Conservation (phyloP, 2,113 vertebrate species). For the Egretta garzetta region DNA sequence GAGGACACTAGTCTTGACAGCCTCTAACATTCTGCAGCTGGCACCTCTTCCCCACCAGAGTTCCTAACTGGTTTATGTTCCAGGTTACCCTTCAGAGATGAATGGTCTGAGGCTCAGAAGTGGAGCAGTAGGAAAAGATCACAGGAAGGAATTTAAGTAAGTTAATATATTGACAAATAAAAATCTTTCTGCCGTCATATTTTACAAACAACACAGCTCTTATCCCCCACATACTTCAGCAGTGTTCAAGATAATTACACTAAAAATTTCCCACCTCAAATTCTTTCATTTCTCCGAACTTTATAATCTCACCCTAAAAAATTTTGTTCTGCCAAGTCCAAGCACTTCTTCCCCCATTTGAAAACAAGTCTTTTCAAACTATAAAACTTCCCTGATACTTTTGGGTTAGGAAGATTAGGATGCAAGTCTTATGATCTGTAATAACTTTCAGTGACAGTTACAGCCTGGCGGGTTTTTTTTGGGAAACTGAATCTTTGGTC, state of each 20-base stretch:
- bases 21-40: not conserved
- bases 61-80: not conserved
- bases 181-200: not conserved
- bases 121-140: not conserved
- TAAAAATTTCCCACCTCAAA: not conserved
- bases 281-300: not conserved
- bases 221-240: not conserved
- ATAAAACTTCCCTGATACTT: not conserved
- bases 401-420: not conserved
- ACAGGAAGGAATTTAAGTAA: not conserved
- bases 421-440: not conserved
- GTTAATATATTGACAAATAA: not conserved
- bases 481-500: not conserved
- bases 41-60: fast-evolving
- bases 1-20: not conserved
- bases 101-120: not conserved
- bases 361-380: not conserved
- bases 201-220: not conserved
- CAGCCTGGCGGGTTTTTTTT: not conserved
- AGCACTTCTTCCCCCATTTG: not conserved
- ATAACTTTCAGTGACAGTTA: not conserved
- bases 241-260: not conserved
- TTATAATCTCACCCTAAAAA: not conserved
- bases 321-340: not conserved
- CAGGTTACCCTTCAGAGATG: not conserved